Evolutionary conservation across 2,797 vertebrate species (phyloP), one percentile per base, ranked within the genome.

Genomic region (Pseudochromis fuscus): DNA sequence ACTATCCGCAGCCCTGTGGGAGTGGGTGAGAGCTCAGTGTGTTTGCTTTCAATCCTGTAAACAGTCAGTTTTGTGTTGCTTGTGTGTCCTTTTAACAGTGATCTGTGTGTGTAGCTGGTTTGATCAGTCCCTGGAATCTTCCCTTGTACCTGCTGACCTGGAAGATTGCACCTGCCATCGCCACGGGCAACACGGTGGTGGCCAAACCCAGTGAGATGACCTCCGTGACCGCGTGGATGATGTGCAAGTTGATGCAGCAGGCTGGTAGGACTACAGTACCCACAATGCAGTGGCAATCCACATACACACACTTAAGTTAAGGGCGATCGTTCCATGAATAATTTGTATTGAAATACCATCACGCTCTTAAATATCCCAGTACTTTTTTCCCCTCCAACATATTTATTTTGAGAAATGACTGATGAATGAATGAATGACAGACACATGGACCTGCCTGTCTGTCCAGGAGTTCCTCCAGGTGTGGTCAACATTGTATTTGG

Each of bases 131-230:
- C 48, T 99, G 98, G 98, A 99, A 99, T 82, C 88, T 99, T 30
- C 98, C 98, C 0, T 90, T 99, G 0, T 98, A 98, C 84, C 90
- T 99, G 65, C 92, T 99, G 69, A 98, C 98, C 37, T 99, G 98
- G 98, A 99, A 99, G 92, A 95, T 99, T 3, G 98, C 97, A 1
- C 98, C 98, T 0, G 97, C 98, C 0, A 94, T 98, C 0, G 96
- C 96, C 3, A 83, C 91, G 2, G 98, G 98, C 61, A 99, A 99
- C 86, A 97, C 97, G 0, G 96, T 99, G 52, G 95, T 99, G 76
- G 97, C 97, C 58, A 99, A 99, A 77, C 97, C 98, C 61, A 99
- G 98, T 7, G 98, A 99, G 91, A 95, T 99, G 96, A 98, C 97
- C 0, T 98, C 98, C 0, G 96, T 98, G 79, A 99, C 98, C 0